phyloP scores from a whole-genome alignment of 2,797 vertebrate species.

The Sebastes itinus region DNA sequence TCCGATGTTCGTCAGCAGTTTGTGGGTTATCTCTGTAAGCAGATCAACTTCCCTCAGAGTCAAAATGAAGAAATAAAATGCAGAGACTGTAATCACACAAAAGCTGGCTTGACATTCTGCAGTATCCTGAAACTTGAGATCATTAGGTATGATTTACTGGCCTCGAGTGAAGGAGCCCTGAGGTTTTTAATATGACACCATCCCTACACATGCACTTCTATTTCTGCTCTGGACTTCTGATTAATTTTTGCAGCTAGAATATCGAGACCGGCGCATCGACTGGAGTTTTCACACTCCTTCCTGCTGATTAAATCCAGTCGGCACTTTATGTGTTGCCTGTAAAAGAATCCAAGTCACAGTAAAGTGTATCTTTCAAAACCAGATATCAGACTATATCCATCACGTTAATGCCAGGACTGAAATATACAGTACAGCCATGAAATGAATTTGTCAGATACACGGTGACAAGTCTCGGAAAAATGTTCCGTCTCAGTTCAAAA shows the following conservation, averaged over 20 bases:
- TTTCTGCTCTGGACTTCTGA: background rate
- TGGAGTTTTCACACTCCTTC: background rate
- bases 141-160: background rate
- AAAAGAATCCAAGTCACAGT: background rate
- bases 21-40: background rate
- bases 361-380: background rate
- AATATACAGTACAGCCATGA: background rate
- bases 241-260: background rate
- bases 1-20: background rate
- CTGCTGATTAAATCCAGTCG: background rate
- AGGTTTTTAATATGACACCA: constrained; percentile 2
- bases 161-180: background rate
- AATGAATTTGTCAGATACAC: background rate
- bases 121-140: background rate
- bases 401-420: background rate
- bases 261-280: background rate
- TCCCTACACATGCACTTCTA: background rate
- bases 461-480: background rate
- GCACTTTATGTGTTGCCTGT: background rate
- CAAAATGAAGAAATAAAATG: background rate
- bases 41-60: background rate
- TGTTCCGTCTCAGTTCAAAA: background rate
- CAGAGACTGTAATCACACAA: background rate
- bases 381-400: background rate
- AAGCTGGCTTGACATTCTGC: background rate